Base-by-base conservation (phyloP, 1,140 invertebrate species). In the Pseudomyrmex sp. region DNA sequence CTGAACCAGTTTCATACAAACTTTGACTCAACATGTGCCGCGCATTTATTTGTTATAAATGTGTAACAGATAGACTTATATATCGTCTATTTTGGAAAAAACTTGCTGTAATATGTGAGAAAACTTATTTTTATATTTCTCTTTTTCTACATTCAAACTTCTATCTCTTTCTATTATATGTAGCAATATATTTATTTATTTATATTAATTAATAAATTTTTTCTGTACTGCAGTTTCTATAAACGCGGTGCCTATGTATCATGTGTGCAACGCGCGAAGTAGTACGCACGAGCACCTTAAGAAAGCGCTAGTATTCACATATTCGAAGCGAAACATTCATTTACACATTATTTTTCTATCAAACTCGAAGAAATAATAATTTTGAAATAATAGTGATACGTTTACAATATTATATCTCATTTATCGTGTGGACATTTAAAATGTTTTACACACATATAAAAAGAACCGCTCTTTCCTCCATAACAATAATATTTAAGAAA, bases 301-400 rank as follows among this genome's bases (percentile, higher is more conserved):
- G 76, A 70, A 46, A 10, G 20, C 76, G 18, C 66, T 70, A 7
- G 20, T 23, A 61, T 80, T 1, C 66, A 80, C 44, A 70, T 70
- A 66, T 79, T 26, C 3, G 2, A 58, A 26, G 18, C 46, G 1
- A 46, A 69, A 69, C 26, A 26, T 48, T 63, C 10, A 2, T 44
- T n/a, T 54, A 12, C 20, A 26, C 18, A 18, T 10, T 70, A 13
- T 50, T 18, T 10, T 13, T 52, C 9, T 52, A 13, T 50, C 26
- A 26, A 35, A 35, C 0, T 35, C 35, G 35, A 1, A 35, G 35
- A 35, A 35, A 7, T 35, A 7, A 35, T 35, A 35, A 35, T 35
- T 35, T 35, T 35, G 35, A 35, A 7, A 35, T 35, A 35, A 35
- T 7, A 35, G 35, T 35, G 35, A 35, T 0, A 35, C 5, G 35